phyloP scores from a whole-genome alignment of 2,888 invertebrate genomes.

The Drymonia ruficornis region DNA sequence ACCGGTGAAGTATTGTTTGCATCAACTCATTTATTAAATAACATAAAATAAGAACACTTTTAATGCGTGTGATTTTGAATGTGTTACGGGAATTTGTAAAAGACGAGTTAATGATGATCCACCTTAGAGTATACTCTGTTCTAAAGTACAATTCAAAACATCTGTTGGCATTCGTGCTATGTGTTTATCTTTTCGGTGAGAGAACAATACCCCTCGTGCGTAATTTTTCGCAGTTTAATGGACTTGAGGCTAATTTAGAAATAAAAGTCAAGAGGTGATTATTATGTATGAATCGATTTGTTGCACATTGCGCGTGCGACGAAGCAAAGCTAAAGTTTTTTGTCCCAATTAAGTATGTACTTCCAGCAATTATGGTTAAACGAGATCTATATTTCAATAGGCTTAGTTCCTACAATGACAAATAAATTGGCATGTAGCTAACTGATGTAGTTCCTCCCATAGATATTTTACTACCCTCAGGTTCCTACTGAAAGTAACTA shows the following conservation, averaged over 20 bases:
- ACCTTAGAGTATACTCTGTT: conserved; percentile 15
- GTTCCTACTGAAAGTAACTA: no score
- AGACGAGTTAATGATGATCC: conserved; percentile 14
- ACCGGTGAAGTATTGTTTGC: not conserved
- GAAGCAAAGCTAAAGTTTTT: conserved; percentile 2
- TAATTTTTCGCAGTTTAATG: conserved; percentile 53
- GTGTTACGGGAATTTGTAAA: not conserved
- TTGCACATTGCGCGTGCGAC: conserved; percentile 15
- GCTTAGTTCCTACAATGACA: no score
- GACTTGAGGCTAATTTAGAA: conserved; percentile 47
- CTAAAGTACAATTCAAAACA: conserved; percentile 44
- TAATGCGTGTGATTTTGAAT: not conserved
- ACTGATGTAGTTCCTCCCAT: no score
- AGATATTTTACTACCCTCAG: no score
- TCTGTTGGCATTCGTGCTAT: conserved; percentile 45
- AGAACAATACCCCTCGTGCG: conserved; percentile 60
- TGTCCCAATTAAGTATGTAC: conserved; percentile 3
- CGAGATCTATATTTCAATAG: no score
- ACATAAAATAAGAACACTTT: not conserved
- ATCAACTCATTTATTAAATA: not conserved
- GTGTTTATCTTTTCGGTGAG: conserved; percentile 57
- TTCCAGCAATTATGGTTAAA: not conserved
- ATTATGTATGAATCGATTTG: conserved; percentile 22
- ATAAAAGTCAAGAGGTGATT: conserved; percentile 45
- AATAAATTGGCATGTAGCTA: no score